Percentiles rank a stretch among this genome's conserved stretches.
These are phyloP conservation scores for Heterodera filipjevi DNA, from an alignment of 2,888 invertebrate genomes.

Conservation along the genomic window DNA sequence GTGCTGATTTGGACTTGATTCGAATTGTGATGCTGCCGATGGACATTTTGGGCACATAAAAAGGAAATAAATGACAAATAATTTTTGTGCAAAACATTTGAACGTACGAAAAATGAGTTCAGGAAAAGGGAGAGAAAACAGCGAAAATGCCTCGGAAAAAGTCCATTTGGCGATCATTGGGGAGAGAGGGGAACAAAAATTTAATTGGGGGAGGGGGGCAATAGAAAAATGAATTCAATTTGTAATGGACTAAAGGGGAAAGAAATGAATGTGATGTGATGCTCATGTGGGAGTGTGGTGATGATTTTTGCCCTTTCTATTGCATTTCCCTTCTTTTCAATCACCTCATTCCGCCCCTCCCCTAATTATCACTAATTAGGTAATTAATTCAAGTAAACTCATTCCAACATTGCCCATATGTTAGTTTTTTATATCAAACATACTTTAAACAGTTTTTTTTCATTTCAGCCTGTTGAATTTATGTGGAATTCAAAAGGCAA, in stretches of 20 bases:
- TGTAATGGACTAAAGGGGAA: not conserved
- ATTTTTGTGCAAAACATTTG: not conserved
- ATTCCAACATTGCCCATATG: not conserved
- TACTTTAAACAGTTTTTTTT: too few relatives aligned
- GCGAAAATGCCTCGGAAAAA: conserved; percentile 18
- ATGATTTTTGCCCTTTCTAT: too few relatives aligned
- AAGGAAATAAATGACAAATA: not conserved
- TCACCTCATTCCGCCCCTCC: too few relatives aligned
- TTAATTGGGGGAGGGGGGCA: not conserved
- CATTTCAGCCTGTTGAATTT: too few relatives aligned
- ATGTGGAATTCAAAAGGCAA: too few relatives aligned
- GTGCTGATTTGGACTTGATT: conserved; percentile 22
- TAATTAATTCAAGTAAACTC: not conserved
- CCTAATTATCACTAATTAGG: too few relatives aligned
- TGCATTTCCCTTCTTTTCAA: too few relatives aligned
- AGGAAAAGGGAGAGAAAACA: conserved; percentile 25
- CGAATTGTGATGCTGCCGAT: conserved; percentile 20
- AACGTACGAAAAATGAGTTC: conserved; percentile 16
- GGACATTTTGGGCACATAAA: conserved; percentile 24
- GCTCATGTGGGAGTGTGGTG: too few relatives aligned
- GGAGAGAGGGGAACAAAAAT: not conserved
- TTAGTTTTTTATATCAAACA: too few relatives aligned
- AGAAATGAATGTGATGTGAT: not conserved
- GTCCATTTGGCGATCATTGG: not conserved
- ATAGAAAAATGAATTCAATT: not conserved